These are phyloP conservation scores for Rhopalosiphum padi DNA, from an alignment of 1,140 invertebrate species.

Conservation along the genomic window DNA sequence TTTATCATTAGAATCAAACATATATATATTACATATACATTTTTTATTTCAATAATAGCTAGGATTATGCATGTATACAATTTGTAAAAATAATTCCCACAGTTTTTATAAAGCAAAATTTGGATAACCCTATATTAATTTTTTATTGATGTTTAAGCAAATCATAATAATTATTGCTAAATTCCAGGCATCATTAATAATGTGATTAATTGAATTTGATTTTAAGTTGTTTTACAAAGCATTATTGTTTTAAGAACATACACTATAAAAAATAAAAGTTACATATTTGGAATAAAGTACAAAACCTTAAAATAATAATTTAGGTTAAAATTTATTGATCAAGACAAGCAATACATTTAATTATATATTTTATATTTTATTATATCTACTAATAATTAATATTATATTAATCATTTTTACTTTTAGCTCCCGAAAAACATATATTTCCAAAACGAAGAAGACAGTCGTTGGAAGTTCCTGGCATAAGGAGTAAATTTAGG, in stretches of 20 bases:
- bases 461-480: neutral
- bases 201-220: neutral
- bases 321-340: neutral
- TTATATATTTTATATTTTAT: neutral
- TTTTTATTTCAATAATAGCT: no score
- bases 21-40: neutral
- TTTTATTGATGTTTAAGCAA: neutral
- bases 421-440: conserved; percentile 24
- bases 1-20: neutral
- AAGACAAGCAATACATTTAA: neutral
- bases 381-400: neutral
- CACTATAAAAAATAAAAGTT: no score
- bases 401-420: neutral
- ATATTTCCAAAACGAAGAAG: conserved; percentile 52
- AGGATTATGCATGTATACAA: no score
- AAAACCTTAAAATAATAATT: neutral
- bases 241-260: no score
- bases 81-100: neutral
- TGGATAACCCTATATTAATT: neutral
- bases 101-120: neutral
- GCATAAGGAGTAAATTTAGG: conserved; percentile 34
- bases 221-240: no score
- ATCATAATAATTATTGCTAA: neutral
- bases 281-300: neutral
- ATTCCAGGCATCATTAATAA: neutral